phyloP scores from a whole-genome alignment of 2,113 vertebrate species.

The Thunnus maccoyii region DNA sequence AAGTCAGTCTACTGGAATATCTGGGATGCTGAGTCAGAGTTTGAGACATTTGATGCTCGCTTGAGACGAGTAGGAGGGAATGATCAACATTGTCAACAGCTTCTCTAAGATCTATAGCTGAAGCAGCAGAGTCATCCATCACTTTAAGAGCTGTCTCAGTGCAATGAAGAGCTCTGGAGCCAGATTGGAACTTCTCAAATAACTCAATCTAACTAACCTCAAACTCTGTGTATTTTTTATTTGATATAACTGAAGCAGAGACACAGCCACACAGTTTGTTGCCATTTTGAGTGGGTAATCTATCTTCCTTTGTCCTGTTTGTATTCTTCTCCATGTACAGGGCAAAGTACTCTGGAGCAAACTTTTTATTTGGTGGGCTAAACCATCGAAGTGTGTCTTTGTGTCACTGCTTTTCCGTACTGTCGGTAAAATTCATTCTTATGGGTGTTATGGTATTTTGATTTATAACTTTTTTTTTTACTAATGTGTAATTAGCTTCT shows the following conservation, averaged over 20 bases:
- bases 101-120: slow-evolving; percentile 54
- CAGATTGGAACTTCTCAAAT: slow-evolving; percentile 25
- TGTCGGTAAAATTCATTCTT: neutral
- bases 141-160: slow-evolving; percentile 45
- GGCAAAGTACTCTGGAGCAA: slow-evolving; percentile 1
- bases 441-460: neutral
- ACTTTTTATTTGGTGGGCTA: neutral
- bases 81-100: slow-evolving; percentile 52
- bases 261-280: neutral
- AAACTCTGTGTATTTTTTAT: slow-evolving; percentile 22
- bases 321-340: neutral
- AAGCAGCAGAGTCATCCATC: slow-evolving; percentile 50
- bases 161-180: slow-evolving; percentile 16
- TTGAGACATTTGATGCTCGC: slow-evolving; percentile 12
- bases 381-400: no score
- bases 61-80: slow-evolving; percentile 26
- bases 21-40: slow-evolving; percentile 18
- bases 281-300: slow-evolving; percentile 18
- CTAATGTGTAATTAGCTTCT: no score
- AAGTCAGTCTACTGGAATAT: neutral
- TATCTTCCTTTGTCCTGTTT: slow-evolving; percentile 25
- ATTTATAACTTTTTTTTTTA: no score
- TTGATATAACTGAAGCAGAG: slow-evolving; percentile 27
- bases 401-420: neutral
- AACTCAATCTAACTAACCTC: slow-evolving; percentile 25